A percentile compares a stretch with the other conserved stretches of the same genome.
phyloP scores from a whole-genome alignment of 2,888 invertebrate genomes.

The Charanyca ferruginea region DNA sequence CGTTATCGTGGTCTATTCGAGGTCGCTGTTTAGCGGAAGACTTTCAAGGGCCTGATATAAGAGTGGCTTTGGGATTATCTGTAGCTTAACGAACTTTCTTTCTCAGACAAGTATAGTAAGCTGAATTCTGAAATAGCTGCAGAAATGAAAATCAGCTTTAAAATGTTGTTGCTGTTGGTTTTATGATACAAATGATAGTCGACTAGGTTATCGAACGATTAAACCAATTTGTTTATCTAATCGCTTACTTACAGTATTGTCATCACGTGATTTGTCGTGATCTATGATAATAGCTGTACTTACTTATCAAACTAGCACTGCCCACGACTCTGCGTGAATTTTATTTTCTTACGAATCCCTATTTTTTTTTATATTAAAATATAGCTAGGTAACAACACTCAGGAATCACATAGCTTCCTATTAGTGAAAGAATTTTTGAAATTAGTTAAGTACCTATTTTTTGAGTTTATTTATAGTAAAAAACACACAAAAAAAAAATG shows the following conservation, averaged over 20 bases:
- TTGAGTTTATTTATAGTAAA: no score
- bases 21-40: conserved; percentile 7
- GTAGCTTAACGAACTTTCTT: no score
- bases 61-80: conserved; percentile 14
- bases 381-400: no score
- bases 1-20: background rate
- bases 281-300: background rate
- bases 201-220: background rate
- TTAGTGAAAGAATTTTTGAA: no score
- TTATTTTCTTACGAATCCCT: no score
- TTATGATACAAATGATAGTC: background rate
- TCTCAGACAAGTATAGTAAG: background rate
- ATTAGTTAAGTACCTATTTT: no score
- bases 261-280: conserved; percentile 1
- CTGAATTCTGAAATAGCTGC: background rate
- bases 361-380: no score
- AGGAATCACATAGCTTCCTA: no score
- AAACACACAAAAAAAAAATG: no score
- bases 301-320: no score
- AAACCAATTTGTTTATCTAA: conserved; percentile 19
- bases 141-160: background rate
- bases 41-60: conserved; percentile 12
- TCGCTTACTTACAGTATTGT: conserved; percentile 12
- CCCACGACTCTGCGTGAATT: no score
- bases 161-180: background rate